phyloP scores from a whole-genome alignment of 2,113 vertebrate genomes.

The Sterna hirundo region DNA sequence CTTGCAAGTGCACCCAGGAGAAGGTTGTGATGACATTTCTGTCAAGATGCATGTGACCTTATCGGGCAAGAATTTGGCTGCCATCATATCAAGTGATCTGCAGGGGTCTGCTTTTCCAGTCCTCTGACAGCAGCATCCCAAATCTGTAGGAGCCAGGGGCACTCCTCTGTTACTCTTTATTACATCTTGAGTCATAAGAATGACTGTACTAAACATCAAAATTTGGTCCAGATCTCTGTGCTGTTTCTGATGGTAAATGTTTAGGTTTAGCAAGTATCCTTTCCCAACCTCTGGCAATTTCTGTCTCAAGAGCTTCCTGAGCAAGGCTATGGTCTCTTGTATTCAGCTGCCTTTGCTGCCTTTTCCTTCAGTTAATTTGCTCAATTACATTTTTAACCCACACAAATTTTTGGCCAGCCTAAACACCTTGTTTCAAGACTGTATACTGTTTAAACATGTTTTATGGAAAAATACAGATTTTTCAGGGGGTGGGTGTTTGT shows the following conservation, averaged over 20 bases:
- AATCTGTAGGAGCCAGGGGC: neutral
- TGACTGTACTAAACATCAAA: neutral
- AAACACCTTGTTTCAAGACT: neutral
- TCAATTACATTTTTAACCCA: neutral
- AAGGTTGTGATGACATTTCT: neutral
- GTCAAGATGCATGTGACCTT: neutral
- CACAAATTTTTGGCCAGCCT: neutral
- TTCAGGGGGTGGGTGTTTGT: rapidly evolving
- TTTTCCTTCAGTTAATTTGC: neutral
- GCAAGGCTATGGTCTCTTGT: neutral
- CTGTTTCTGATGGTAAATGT: neutral
- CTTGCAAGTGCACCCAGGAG: neutral
- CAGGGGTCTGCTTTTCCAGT: neutral
- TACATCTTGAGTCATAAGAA: neutral
- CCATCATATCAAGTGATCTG: rapidly evolving
- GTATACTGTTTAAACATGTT: neutral
- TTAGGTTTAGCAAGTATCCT: neutral
- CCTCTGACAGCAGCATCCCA: neutral
- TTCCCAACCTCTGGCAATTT: neutral
- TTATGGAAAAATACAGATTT: neutral
- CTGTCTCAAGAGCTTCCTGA: neutral
- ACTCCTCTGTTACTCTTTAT: neutral
- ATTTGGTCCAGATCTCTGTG: neutral
- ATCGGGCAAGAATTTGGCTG: neutral
- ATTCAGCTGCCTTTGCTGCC: neutral